Conservation (phyloP, 1,140 invertebrate genomes). For the Bombus waltoni region DNA sequence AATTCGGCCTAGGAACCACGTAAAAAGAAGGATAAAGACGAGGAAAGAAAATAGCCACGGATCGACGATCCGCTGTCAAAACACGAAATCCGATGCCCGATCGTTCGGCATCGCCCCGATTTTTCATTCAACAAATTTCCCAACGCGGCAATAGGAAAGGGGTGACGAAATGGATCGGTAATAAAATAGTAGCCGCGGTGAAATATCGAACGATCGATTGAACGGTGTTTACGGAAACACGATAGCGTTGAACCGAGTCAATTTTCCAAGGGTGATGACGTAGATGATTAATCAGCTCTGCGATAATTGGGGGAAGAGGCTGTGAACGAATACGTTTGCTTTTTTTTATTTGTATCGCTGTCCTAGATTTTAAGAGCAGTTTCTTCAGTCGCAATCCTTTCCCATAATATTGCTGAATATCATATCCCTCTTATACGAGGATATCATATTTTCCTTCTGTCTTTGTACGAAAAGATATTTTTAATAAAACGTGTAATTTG, state of each 20-base stretch:
- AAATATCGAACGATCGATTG: slow-evolving; percentile 48
- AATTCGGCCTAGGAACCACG: slow-evolving; percentile 49
- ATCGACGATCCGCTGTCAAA: slow-evolving; percentile 80
- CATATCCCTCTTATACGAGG: no score
- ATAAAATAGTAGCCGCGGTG: slow-evolving; percentile 30
- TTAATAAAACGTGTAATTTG: not conserved
- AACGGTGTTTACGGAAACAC: slow-evolving; percentile 38
- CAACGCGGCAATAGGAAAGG: slow-evolving; percentile 20
- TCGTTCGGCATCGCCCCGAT: slow-evolving; percentile 20
- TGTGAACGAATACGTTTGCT: not conserved
- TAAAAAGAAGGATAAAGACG: not conserved
- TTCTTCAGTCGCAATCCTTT: no score
- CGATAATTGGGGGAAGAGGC: slow-evolving; percentile 5
- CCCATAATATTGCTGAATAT: no score
- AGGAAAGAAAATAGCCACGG: slow-evolving; percentile 64
- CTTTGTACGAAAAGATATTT: not conserved
- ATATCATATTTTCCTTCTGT: no score
- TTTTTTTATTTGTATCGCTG: not conserved
- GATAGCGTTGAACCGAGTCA: slow-evolving; percentile 39
- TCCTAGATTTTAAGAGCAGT: not conserved
- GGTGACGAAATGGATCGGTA: slow-evolving; percentile 44
- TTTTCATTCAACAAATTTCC: slow-evolving; percentile 57
- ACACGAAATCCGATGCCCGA: slow-evolving; percentile 78
- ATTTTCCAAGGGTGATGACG: not conserved
- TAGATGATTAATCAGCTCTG: slow-evolving; percentile 25